These are phyloP conservation scores for Heliothis peltigera DNA, from an alignment of 2,888 invertebrate species.

Conservation along the genomic window DNA sequence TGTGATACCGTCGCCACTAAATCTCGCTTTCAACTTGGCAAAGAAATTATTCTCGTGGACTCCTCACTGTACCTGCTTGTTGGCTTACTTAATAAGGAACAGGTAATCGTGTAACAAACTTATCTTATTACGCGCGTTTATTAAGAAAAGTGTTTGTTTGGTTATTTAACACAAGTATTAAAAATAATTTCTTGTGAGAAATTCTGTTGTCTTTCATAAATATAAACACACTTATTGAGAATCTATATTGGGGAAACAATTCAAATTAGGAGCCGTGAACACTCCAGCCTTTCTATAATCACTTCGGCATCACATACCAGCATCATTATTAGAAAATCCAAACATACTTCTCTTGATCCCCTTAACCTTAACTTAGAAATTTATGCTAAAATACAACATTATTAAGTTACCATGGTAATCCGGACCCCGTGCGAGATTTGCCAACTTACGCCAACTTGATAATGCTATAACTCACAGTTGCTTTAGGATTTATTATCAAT, in stretches of 20 bases:
- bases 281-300: constrained; percentile 22
- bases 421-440: constrained; percentile 30
- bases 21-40: constrained; percentile 38
- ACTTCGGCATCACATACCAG: constrained; percentile 37
- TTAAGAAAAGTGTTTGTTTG: neutral
- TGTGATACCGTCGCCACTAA: constrained; percentile 59
- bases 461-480: constrained; percentile 49
- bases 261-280: constrained; percentile 14
- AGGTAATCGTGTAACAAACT: constrained; percentile 6
- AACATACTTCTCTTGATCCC: constrained; percentile 49
- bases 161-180: neutral
- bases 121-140: neutral
- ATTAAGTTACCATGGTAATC: constrained; percentile 34
- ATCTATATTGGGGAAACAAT: constrained; percentile 19
- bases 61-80: constrained; percentile 18
- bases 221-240: neutral
- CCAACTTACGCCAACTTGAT: constrained; percentile 32
- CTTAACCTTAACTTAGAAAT: constrained; percentile 27
- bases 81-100: constrained; percentile 9
- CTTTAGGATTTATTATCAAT: constrained; percentile 53
- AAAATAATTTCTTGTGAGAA: neutral
- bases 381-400: constrained; percentile 19
- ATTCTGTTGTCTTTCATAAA: neutral
- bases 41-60: constrained; percentile 41
- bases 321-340: constrained; percentile 48